Evolutionary conservation across 2,888 invertebrate genomes (phyloP), one percentile per base, ranked within the genome.

Genomic region (Diadegma fenestrale): DNA sequence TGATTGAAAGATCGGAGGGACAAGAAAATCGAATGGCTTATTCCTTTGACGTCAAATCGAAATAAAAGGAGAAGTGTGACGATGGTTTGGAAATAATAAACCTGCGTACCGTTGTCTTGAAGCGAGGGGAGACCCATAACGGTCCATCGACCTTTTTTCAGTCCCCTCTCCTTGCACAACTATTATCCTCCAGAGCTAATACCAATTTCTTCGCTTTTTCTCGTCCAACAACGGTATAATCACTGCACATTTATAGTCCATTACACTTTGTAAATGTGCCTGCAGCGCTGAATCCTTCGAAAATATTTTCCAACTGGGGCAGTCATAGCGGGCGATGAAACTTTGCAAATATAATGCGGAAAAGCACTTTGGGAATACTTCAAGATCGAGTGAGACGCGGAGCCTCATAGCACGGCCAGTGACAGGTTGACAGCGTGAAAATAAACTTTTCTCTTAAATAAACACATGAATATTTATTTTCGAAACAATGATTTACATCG

Each of bases 131-230:
- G 64, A 72, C 76, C 48, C 45, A 64, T 79, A 85, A 79, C 79
- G 82, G 82, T 79, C 79, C 85, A 79, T 75, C 69, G 75, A 71
- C 69, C 64, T 75, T 76, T 85, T 79, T 51, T 51, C 48, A n/a
- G 7, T 17, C 45, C 37, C 58, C 33, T 73, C 51, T 79, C 45
- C 19, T 45, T 61, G 61, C 51, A 54, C 76, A 54, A 22, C 64
- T 64, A 82, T 82, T 75, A 79, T 51, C 54, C 63, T 75, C 58
- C 30, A 48, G 63, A 54, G 63, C 63, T 69, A 43, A 33, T 58
- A 58, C 45, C 72, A 58, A 64, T 80, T 71, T 75, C 71, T 69
- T 78, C 45, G 8, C 58, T 69, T 68, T 51, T 81, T 68, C 41
- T 69, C 69, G 33, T 37, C 30, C 37, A 33, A 61, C 66, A 72